These are phyloP conservation scores for Chionomys nivalis DNA, from an alignment of 2,113 vertebrate genomes.

Conservation along the genomic window DNA sequence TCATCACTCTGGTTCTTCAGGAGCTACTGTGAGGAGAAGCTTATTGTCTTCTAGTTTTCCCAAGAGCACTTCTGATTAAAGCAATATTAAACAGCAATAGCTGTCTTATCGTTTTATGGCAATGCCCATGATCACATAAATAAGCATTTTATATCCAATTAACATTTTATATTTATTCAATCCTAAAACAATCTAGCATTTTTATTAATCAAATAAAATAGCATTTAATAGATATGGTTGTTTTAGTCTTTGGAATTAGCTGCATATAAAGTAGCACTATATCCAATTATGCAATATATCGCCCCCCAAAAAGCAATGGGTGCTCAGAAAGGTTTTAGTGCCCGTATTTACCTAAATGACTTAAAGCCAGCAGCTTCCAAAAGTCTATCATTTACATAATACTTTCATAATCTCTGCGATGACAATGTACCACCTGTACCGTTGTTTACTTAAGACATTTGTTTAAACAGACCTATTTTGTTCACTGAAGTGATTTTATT, in stretches of 20 bases:
- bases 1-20: not conserved
- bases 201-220: constrained; percentile 84
- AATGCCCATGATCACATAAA: constrained; percentile 78
- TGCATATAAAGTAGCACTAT: constrained; percentile 73
- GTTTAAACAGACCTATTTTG: constrained; percentile 44
- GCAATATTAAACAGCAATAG: constrained; percentile 82
- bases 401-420: not conserved
- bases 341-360: constrained; percentile 66
- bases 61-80: constrained; percentile 80
- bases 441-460: constrained; percentile 14
- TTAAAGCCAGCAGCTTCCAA: constrained; percentile 58
- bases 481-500: constrained; percentile 58
- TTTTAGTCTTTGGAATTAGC: constrained; percentile 79
- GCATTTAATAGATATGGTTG: constrained; percentile 79
- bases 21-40: constrained; percentile 29
- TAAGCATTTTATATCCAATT: constrained; percentile 83
- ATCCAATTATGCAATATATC: constrained; percentile 73
- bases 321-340: constrained; percentile 15
- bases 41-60: constrained; percentile 76
- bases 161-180: constrained; percentile 83
- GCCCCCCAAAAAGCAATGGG: constrained; percentile 69
- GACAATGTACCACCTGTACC: not conserved
- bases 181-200: constrained; percentile 79
- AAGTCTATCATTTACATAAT: constrained; percentile 43
- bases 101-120: constrained; percentile 78